Percentiles rank a stretch among this genome's conserved stretches.
Conservation (phyloP, 2,113 vertebrate species). For the Chrysemys picta region DNA sequence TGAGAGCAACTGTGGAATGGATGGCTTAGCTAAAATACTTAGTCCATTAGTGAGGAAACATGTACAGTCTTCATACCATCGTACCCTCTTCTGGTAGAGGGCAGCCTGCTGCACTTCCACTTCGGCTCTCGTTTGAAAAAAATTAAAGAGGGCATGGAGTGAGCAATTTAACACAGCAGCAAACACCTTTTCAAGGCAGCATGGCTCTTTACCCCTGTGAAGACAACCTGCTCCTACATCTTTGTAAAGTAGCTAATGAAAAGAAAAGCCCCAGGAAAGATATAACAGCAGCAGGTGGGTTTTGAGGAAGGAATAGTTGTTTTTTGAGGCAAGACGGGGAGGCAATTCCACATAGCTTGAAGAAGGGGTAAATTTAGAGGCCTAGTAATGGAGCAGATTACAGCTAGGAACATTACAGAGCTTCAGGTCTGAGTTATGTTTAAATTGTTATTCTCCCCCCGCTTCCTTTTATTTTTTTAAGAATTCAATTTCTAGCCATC, state of each 20-base stretch:
- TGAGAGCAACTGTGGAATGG: not conserved
- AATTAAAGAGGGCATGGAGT: constrained; percentile 8
- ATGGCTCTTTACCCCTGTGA: not conserved
- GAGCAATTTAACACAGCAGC: constrained; percentile 61
- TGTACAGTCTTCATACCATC: not conserved
- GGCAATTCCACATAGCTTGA: not conserved
- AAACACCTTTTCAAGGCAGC: constrained; percentile 22
- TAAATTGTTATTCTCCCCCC: not conserved
- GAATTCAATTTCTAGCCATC: not conserved
- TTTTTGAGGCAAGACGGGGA: not conserved
- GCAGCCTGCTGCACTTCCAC: not conserved
- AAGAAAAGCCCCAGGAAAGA: not conserved
- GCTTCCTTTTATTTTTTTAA: not conserved
- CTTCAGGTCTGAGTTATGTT: not conserved
- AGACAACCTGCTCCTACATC: not conserved
- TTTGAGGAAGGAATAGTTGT: not conserved
- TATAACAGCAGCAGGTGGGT: not conserved
- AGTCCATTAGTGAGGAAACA: constrained; percentile 19
- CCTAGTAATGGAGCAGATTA: not conserved
- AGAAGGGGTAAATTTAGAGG: not conserved
- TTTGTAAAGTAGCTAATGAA: constrained; percentile 40
- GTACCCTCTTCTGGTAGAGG: not conserved
- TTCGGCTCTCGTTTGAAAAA: not conserved
- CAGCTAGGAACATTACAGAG: not conserved
- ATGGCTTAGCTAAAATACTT: not conserved